Conservation (phyloP, 2,797 vertebrate genomes). For the Myiotriccus ornatus region DNA sequence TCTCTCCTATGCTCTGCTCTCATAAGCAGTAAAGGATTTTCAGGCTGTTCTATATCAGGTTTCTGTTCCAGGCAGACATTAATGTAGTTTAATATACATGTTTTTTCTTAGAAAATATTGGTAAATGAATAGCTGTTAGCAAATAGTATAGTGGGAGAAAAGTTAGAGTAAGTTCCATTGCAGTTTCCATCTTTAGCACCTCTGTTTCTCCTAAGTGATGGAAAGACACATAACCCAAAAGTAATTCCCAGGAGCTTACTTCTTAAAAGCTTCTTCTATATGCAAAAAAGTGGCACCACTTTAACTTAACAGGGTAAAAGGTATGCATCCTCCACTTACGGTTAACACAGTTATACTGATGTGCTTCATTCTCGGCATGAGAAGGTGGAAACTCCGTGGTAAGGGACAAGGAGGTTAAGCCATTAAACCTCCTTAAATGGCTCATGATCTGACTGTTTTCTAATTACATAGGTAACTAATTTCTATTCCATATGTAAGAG, state of each 20-base stretch:
- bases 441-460: background rate
- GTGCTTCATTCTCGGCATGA: background rate
- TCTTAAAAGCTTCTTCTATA: background rate
- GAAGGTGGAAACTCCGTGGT: background rate
- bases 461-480: background rate
- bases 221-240: background rate
- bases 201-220: background rate
- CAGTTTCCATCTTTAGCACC: background rate
- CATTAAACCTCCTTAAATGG: background rate
- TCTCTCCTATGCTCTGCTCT: background rate
- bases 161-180: background rate
- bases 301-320: background rate
- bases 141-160: background rate
- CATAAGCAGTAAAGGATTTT: background rate
- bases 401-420: background rate
- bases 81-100: no score
- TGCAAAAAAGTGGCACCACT: background rate
- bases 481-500: background rate
- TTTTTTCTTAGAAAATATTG: background rate
- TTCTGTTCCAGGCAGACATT: background rate
- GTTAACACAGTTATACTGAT: background rate
- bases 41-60: background rate
- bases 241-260: background rate
- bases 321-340: background rate
- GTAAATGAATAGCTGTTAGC: background rate